Percentiles rank a stretch among this genome's conserved stretches.
Evolutionary conservation across 2,797 vertebrate species (phyloP).

Genomic region (Pangasius macronema): DNA sequence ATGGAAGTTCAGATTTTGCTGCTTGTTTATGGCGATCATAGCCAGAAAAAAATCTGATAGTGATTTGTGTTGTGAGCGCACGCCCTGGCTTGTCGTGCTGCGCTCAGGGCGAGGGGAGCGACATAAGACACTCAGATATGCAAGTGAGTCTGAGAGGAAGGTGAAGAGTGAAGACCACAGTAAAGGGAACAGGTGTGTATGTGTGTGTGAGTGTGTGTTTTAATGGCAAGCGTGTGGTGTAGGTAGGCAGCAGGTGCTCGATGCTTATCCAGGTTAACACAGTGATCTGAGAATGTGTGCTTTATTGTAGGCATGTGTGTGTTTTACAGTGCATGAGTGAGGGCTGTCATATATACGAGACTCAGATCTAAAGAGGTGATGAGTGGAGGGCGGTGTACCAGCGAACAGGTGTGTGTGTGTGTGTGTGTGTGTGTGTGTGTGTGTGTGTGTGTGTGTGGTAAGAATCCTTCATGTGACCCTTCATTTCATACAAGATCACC

Average conservation of each 20-base stretch:
- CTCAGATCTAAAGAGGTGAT: constrained; percentile 7
- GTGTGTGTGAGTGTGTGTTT: constrained; percentile 14
- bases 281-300: neutral
- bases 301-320: neutral
- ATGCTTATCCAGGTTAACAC: constrained; percentile 13
- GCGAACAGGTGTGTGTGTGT: constrained; percentile 8
- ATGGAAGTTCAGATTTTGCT: constrained; percentile 20
- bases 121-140: constrained; percentile 16
- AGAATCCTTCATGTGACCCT: neutral
- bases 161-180: constrained; percentile 30
- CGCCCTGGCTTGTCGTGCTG: neutral
- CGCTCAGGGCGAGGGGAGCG: neutral
- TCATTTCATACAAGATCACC: constrained; percentile 5
- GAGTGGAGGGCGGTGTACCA: neutral
- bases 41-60: constrained; percentile 25
- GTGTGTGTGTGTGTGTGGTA: neutral
- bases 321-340: neutral
- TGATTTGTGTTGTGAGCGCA: neutral
- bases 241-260: constrained; percentile 3
- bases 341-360: neutral
- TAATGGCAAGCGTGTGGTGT: neutral
- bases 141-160: constrained; percentile 20
- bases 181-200: constrained; percentile 29
- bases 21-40: neutral
- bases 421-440: constrained; percentile 1